A percentile compares a stretch with the other conserved stretches of the same genome.
These are phyloP conservation scores for Forbesichthys agassizii DNA, from an alignment of 2,113 vertebrate species.

Conservation along the genomic window DNA sequence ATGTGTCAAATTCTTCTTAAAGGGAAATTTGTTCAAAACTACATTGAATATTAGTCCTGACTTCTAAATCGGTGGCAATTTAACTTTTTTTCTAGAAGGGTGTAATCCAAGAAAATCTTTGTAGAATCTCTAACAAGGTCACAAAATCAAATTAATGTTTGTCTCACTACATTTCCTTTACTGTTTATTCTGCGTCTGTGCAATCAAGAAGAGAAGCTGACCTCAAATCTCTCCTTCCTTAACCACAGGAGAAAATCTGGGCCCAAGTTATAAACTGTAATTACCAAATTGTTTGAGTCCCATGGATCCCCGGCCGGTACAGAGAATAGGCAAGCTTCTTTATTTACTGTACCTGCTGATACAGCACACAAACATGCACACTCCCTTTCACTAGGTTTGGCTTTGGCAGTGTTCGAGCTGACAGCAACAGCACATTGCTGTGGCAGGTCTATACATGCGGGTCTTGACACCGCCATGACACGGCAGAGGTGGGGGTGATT, in stretches of 20 bases:
- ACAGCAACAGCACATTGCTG: constrained; percentile 38
- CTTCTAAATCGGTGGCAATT: background rate
- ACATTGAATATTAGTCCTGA: background rate
- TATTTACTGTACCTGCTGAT: constrained; percentile 25
- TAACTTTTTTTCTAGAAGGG: too few species aligned
- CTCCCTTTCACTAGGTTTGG: constrained; percentile 17
- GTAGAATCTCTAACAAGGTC: too few species aligned
- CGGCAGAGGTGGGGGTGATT: constrained; percentile 12
- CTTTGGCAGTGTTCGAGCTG: constrained; percentile 14
- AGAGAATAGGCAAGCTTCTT: background rate
- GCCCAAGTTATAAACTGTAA: too few species aligned
- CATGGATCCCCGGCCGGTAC: too few species aligned
- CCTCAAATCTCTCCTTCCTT: too few species aligned
- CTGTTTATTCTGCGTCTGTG: background rate
- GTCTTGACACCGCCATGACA: constrained; percentile 43
- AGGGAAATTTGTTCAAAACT: background rate
- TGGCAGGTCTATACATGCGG: constrained; percentile 55
- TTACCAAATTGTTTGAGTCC: too few species aligned
- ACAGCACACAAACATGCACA: constrained; percentile 13
- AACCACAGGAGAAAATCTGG: too few species aligned
- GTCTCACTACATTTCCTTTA: background rate
- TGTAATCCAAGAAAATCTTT: too few species aligned
- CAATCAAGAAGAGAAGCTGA: too few species aligned
- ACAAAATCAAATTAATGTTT: background rate
- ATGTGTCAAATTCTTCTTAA: background rate